phyloP scores from a whole-genome alignment of 2,797 vertebrate species.

The Coreius guichenoti region DNA sequence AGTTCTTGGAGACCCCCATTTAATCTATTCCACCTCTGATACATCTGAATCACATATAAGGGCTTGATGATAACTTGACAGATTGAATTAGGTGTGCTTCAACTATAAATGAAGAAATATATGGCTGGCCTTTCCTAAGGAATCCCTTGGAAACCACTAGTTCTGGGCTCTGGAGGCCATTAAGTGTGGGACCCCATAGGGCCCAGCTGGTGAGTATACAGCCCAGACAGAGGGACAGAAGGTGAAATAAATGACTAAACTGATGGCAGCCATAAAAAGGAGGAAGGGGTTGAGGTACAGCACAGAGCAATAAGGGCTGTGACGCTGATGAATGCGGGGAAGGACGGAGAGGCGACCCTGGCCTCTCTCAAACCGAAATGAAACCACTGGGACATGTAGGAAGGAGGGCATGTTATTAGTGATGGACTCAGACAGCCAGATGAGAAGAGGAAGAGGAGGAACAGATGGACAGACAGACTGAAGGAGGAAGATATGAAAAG shows the following conservation, averaged over 20 bases:
- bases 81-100: constrained; percentile 49
- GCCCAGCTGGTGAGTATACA: constrained; percentile 80
- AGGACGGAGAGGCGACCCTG: constrained; percentile 80
- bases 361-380: constrained; percentile 81
- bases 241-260: constrained; percentile 83
- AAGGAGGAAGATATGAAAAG: constrained; percentile 11
- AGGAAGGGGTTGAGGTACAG: constrained; percentile 67
- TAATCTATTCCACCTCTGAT: constrained; percentile 16
- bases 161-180: constrained; percentile 76
- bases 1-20: not conserved
- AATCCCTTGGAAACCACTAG: constrained; percentile 47
- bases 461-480: constrained; percentile 69
- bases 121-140: constrained; percentile 24
- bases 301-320: constrained; percentile 82
- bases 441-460: constrained; percentile 74
- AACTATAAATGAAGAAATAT: constrained; percentile 46
- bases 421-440: constrained; percentile 76
- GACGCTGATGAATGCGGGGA: constrained; percentile 86
- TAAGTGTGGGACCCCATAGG: constrained; percentile 76
- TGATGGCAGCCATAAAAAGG: constrained; percentile 81
- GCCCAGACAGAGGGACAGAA: constrained; percentile 74
- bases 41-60: constrained; percentile 38
- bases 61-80: constrained; percentile 22
- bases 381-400: constrained; percentile 83
- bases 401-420: constrained; percentile 78